phyloP scores from a whole-genome alignment of 2,797 vertebrate species.

The Gallinago solitaria region DNA sequence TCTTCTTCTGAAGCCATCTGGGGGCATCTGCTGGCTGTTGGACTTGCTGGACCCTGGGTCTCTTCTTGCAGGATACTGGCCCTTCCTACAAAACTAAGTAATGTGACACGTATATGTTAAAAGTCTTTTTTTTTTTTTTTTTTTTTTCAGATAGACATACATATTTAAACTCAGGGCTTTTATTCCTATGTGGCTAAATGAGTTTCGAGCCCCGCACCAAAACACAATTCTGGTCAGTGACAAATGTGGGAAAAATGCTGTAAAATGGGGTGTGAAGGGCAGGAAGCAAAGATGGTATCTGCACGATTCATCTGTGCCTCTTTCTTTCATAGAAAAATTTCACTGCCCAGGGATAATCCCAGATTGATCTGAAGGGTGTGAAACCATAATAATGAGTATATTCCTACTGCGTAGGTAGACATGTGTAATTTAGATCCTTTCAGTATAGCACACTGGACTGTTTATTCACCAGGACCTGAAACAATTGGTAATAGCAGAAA shows the following conservation, averaged over 20 bases:
- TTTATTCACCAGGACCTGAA: neutral
- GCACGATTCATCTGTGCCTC: neutral
- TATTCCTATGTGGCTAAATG: neutral
- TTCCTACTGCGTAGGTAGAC: neutral
- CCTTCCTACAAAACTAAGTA: neutral
- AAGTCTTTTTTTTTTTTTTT: neutral
- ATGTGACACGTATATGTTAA: neutral
- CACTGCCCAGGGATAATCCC: neutral
- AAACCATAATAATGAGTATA: neutral
- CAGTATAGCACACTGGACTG: neutral
- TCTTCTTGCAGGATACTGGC: neutral
- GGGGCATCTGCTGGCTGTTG: conserved; percentile 1
- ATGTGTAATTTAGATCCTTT: neutral
- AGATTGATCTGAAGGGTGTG: neutral
- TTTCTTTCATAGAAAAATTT: neutral
- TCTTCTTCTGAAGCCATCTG: conserved; percentile 9
- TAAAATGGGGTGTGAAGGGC: neutral
- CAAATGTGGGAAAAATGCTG: neutral
- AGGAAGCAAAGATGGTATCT: neutral
- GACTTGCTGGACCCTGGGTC: neutral
- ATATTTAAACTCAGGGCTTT: neutral
- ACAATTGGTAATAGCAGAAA: neutral
- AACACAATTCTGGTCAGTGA: neutral
- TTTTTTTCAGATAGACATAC: neutral
- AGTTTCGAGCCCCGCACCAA: neutral